Evolutionary conservation across 1,140 invertebrate species (phyloP), one percentile per base, ranked within the genome.

Genomic region (Lepidurus apus): DNA sequence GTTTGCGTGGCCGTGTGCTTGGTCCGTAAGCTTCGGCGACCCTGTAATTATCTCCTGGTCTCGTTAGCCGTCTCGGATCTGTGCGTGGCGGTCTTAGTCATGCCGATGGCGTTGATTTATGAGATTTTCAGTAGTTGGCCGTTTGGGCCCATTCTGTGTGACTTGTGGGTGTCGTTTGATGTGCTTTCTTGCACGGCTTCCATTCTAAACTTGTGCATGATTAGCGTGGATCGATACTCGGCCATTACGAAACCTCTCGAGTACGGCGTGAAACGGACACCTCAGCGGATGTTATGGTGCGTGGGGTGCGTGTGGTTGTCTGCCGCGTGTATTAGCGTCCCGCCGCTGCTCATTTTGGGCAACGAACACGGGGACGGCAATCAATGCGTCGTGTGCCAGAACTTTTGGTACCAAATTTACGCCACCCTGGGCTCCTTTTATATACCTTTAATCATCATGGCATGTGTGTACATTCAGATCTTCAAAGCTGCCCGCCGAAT

Each of bases 121-220:
- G 85, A 92, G 92, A 82, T 90, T 90, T 79, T 86, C 42, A 92
- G 93, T 73, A 90, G 88, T 77, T 96, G 94, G 94, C 91, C 90
- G 80, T 95, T 96, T 80, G 93, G 94, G 76, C 88, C 90, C 21
- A 88, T 92, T 47, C 88, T 95, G 80, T 97, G 95, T 86, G 93
- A 96, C 84, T 88, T 86, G 43, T 86, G 84, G 84, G 84, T 86
- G 34, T 84, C 84, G 21, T 85, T 83, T 77, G 86, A 87, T 80
- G 85, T 87, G 4, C 86, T 85, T 82, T 86, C 85, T 74, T 87
- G 86, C 84, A 94, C 95, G 11, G 95, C 95, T 43, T 95, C 93
- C 81, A 96, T 97, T 81, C 87, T 96, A 13, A 96, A 97, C 85
- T 88, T 97, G 77, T 97, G 95, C 84, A 93, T 94, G 90, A 95